A percentile compares a stretch with the other conserved stretches of the same genome.
Evolutionary conservation across 2,888 invertebrate genomes (phyloP).

Genomic region (Ophion ventricosus): DNA sequence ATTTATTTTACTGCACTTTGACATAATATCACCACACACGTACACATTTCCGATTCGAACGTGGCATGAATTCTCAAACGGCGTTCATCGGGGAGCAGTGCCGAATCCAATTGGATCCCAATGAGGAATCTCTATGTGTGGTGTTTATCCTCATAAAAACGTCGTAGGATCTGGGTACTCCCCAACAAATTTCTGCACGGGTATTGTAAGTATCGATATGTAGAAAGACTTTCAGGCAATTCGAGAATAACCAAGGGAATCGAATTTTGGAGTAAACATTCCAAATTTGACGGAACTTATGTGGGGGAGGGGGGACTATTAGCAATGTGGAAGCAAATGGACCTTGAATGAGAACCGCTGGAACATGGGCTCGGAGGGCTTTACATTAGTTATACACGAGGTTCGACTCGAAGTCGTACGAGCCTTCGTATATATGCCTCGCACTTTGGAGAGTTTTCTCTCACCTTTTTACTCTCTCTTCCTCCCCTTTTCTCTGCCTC

Average conservation of each 20-base stretch:
- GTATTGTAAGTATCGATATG: background rate
- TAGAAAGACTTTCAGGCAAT: too few species aligned
- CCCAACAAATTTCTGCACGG: too few species aligned
- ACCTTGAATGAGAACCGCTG: conserved; percentile 62
- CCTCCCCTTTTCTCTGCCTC: conserved; percentile 37
- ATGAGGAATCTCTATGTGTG: too few species aligned
- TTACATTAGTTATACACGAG: conserved; percentile 69
- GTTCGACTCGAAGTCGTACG: conserved; percentile 64
- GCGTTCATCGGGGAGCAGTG: too few species aligned
- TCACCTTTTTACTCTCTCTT: conserved; percentile 10
- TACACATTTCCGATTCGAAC: too few species aligned
- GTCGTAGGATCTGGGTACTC: too few species aligned
- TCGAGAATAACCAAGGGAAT: background rate
- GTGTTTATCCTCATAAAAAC: too few species aligned
- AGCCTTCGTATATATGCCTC: conserved; percentile 47
- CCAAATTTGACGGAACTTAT: too few species aligned
- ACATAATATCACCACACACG: too few species aligned
- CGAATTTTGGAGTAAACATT: background rate
- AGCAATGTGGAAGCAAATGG: background rate
- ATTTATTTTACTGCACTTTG: too few species aligned
- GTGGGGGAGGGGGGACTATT: background rate
- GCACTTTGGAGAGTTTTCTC: conserved; percentile 55
- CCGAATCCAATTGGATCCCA: too few species aligned
- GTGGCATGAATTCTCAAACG: too few species aligned
- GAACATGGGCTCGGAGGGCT: conserved; percentile 52